A percentile compares a stretch with the other conserved stretches of the same genome.
Evolutionary conservation across 1,140 invertebrate species (phyloP).

Genomic region (Zelostemma sp.): DNA sequence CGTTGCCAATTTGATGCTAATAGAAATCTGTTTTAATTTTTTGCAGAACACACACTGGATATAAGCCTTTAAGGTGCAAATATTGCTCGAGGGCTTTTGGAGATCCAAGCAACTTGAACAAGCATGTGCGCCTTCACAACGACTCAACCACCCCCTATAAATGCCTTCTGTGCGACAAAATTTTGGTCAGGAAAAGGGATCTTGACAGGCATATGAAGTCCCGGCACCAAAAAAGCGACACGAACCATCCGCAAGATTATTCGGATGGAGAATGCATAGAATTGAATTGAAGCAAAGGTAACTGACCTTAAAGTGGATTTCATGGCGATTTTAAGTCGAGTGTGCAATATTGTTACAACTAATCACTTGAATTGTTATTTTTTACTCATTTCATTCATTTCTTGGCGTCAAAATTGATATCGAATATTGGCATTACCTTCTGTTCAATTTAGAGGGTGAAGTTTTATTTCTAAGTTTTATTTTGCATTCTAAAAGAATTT

Average conservation of each 20-base stretch:
- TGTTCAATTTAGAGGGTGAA: too few species aligned
- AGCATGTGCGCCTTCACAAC: constrained; percentile 88
- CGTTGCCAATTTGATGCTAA: too few species aligned
- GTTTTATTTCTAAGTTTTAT: too few species aligned
- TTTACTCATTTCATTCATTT: not conserved
- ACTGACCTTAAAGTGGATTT: too few species aligned
- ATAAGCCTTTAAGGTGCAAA: constrained; percentile 90
- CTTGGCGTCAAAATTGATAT: too few species aligned
- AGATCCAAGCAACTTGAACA: constrained; percentile 95
- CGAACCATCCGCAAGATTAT: not conserved
- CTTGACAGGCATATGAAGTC: constrained; percentile 87
- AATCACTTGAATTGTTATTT: too few species aligned
- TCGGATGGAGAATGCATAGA: constrained; percentile 18
- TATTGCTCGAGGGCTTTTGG: constrained; percentile 88
- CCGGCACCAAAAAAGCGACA: constrained; percentile 69
- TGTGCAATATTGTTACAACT: too few species aligned
- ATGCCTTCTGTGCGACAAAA: constrained; percentile 82
- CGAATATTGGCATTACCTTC: too few species aligned
- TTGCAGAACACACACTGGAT: constrained; percentile 79
- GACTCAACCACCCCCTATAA: constrained; percentile 79
- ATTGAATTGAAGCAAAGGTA: not conserved
- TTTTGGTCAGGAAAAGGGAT: constrained; percentile 85
- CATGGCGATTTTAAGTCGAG: too few species aligned
- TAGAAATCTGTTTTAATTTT: too few species aligned
- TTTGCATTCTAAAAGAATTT: too few species aligned